Evolutionary conservation across 2,888 invertebrate species (phyloP).

Genomic region (Caenorhabditis virilis): DNA sequence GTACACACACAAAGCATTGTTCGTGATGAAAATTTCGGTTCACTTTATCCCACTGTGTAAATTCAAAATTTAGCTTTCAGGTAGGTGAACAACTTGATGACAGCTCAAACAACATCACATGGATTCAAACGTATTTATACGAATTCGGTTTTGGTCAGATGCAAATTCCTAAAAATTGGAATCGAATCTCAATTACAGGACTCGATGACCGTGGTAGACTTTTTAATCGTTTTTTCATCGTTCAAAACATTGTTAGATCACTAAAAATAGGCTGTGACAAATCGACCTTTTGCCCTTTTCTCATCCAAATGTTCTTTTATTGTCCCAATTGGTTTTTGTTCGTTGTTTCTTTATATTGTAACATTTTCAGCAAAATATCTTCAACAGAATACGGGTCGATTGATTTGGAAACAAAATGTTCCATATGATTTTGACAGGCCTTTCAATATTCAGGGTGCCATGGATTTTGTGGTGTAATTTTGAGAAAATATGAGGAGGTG

Average conservation of each 20-base stretch:
- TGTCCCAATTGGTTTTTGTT: too few relatives aligned
- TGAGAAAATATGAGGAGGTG: too few relatives aligned
- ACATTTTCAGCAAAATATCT: constrained; percentile 32
- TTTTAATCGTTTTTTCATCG: too few relatives aligned
- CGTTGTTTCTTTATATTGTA: too few relatives aligned
- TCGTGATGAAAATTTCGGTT: background rate
- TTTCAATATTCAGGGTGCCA: constrained; percentile 56
- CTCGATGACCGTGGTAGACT: constrained; percentile 46
- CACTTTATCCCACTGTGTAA: too few relatives aligned
- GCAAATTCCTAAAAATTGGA: constrained; percentile 51
- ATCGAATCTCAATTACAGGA: constrained; percentile 41
- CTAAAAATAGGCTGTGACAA: too few relatives aligned
- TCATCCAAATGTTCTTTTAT: too few relatives aligned
- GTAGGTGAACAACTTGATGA: constrained; percentile 32
- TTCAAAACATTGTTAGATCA: too few relatives aligned
- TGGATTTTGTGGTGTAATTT: constrained; percentile 48
- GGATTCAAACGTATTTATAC: constrained; percentile 62
- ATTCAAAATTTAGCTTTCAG: constrained; percentile 1
- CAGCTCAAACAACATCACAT: constrained; percentile 47
- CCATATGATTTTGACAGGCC: constrained; percentile 55
- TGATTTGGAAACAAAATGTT: constrained; percentile 54
- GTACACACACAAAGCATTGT: constrained; percentile 5
- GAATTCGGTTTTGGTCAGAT: constrained; percentile 59
- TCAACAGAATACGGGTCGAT: constrained; percentile 41
- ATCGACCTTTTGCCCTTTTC: too few relatives aligned